Evolutionary conservation across 1,140 invertebrate genomes (phyloP), one percentile per base, ranked within the genome.

Genomic region (Drosophila parvula): DNA sequence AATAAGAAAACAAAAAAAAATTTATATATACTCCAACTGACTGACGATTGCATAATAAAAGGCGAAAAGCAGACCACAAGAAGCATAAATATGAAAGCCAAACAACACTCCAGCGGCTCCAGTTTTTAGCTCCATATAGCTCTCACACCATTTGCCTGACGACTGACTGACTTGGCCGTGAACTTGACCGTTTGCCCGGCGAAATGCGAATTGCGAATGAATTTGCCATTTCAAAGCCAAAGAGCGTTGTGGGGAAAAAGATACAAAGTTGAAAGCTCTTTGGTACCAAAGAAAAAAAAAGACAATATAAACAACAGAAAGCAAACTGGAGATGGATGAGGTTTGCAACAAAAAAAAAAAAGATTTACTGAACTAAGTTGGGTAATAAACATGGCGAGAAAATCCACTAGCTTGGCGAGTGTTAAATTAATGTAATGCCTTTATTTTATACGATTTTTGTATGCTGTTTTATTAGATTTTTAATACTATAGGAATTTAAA

Each of bases 111-210:
- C 34, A 55, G 51, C 32, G 32, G 41, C 74, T 65, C 58, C 45
- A 45, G 41, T 69, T 44, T 44, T 38, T 60, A 27, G 44, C 40
- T 61, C 34, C 50, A 58, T 22, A 22, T 22, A 22, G 22, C 61
- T 63, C 57, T 57, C 50, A 53, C 56, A 53, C 41, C 57, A 68
- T 38, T 50, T 55, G 6, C 4, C 48, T 50, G 5, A 7, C 7
- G 7, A 30, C 30, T 50, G 38, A 60, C 40, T 51, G 61, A 60
- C 38, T 80, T 78, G 81, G 65, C 84, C 84, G 74, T 89, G 81
- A 88, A 81, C 80, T 88, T 90, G 84, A 88, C 69, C 78, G 62
- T 64, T 76, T 80, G 73, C 50, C 14, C 27, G 3, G 45, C 44
- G 18, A 48, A 41, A 56, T 48, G 59, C 41, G 70, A 61, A 60